Percentiles rank a stretch among this genome's conserved stretches.
phyloP scores from a whole-genome alignment of 1,140 invertebrate species.

The Archivesica marissinica region DNA sequence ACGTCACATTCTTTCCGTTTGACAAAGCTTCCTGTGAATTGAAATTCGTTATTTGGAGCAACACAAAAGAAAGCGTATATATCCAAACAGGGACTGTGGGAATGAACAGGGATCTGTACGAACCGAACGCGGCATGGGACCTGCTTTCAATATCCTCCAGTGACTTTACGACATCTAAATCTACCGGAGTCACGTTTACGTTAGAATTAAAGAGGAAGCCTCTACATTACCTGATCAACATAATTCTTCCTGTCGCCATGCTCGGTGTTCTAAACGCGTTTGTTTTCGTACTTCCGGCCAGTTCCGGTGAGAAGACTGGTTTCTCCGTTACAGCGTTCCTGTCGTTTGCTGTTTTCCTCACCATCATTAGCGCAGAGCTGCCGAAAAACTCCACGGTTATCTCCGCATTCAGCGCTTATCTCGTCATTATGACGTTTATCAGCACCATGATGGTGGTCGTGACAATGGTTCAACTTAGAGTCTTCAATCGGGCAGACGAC shows the following conservation, averaged over 20 bases:
- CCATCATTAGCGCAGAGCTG: conserved; percentile 57
- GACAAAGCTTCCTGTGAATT: conserved; percentile 97
- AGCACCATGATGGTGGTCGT: conserved; percentile 12
- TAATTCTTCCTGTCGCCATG: conserved; percentile 66
- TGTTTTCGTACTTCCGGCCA: conserved; percentile 65
- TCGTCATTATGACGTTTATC: conserved; percentile 37
- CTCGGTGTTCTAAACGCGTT: conserved; percentile 62
- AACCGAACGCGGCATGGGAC: conserved; percentile 37
- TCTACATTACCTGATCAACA: conserved; percentile 61
- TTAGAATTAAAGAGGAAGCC: conserved; percentile 63
- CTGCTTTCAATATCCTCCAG: neutral
- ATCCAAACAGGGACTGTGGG: conserved; percentile 20
- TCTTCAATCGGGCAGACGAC: conserved; percentile 25
- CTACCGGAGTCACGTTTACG: conserved; percentile 62
- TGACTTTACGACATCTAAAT: neutral
- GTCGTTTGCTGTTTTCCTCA: conserved; percentile 69
- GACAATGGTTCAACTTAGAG: conserved; percentile 52
- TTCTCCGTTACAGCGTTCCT: conserved; percentile 68
- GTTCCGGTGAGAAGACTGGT: conserved; percentile 66
- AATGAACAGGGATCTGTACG: conserved; percentile 18
- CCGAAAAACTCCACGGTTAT: conserved; percentile 63
- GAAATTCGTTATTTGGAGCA: conserved; percentile 98
- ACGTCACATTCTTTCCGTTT: conserved; percentile 98
- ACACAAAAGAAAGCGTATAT: conserved; percentile 16
- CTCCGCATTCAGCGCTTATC: conserved; percentile 51